phyloP scores from a whole-genome alignment of 2,113 vertebrate genomes.

The Lutjanus erythropterus region DNA sequence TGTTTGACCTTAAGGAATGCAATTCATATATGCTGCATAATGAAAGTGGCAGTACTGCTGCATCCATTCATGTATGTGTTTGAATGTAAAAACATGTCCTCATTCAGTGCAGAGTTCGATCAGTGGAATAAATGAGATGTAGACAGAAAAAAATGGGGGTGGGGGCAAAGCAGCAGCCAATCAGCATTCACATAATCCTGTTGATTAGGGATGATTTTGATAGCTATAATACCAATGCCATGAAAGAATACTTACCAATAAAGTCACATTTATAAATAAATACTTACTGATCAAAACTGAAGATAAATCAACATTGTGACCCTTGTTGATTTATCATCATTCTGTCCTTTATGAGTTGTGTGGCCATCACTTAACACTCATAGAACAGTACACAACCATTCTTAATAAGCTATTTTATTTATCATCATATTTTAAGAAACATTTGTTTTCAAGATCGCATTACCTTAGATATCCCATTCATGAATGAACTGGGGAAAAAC shows the following conservation, averaged over 20 bases:
- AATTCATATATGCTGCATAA: not conserved
- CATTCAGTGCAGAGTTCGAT: slow-evolving; percentile 1
- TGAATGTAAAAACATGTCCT: not conserved
- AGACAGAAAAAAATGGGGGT: not conserved
- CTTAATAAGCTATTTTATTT: no score
- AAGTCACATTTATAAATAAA: not conserved
- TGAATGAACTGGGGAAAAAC: no score
- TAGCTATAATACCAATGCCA: not conserved
- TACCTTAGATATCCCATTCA: no score
- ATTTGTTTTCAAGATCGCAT: no score
- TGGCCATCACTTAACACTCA: no score
- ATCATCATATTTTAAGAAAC: no score
- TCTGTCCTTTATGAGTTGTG: no score
- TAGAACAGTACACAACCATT: no score
- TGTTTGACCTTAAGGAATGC: slow-evolving; percentile 8
- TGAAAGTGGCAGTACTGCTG: not conserved
- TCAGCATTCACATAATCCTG: not conserved
- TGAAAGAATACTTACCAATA: not conserved
- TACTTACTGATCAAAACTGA: not conserved
- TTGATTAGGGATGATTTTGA: slow-evolving; percentile 14
- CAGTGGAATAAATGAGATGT: not conserved
- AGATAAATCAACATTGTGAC: not conserved
- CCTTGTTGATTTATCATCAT: no score
- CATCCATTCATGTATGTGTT: not conserved
- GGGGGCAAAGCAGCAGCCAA: not conserved